Evolutionary conservation across 2,888 invertebrate genomes (phyloP).

Genomic region (Elgonia sp.): DNA sequence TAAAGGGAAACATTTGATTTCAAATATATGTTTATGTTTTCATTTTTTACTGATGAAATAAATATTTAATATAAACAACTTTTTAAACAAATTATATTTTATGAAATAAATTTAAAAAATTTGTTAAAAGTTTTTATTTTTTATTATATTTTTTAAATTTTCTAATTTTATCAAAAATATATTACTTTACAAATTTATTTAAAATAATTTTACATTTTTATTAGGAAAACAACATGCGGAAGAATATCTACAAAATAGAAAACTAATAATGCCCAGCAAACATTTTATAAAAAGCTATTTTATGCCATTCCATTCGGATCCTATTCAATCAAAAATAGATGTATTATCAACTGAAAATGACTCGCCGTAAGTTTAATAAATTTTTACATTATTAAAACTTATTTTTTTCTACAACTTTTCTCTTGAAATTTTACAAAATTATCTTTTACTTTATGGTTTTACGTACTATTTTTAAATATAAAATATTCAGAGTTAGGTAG

Average conservation of each 20-base stretch:
- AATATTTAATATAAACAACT: no score
- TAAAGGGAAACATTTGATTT: background rate
- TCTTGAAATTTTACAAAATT: no score
- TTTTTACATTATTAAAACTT: no score
- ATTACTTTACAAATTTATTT: no score
- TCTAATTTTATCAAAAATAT: background rate
- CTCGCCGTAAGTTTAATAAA: slow-evolving; percentile 80
- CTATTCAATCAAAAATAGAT: slow-evolving; percentile 89
- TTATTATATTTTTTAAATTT: background rate
- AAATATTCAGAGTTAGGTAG: no score
- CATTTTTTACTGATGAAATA: background rate
- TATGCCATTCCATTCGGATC: slow-evolving; percentile 95
- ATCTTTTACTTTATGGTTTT: no score
- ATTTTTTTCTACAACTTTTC: no score
- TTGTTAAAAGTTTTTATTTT: slow-evolving; percentile 1
- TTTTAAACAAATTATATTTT: no score
- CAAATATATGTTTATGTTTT: no score
- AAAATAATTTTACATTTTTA: no score
- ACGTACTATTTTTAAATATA: no score
- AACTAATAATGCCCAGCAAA: slow-evolving; percentile 93
- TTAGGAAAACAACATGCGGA: slow-evolving; percentile 90
- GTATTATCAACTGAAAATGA: slow-evolving; percentile 78
- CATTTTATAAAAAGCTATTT: slow-evolving; percentile 96
- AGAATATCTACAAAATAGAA: slow-evolving; percentile 91
- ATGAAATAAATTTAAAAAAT: background rate